These are phyloP conservation scores for Hydractinia symbiolongicarpus DNA, from an alignment of 30 jellyfish, hydroid and myxozoan species.

Conservation along the genomic window DNA sequence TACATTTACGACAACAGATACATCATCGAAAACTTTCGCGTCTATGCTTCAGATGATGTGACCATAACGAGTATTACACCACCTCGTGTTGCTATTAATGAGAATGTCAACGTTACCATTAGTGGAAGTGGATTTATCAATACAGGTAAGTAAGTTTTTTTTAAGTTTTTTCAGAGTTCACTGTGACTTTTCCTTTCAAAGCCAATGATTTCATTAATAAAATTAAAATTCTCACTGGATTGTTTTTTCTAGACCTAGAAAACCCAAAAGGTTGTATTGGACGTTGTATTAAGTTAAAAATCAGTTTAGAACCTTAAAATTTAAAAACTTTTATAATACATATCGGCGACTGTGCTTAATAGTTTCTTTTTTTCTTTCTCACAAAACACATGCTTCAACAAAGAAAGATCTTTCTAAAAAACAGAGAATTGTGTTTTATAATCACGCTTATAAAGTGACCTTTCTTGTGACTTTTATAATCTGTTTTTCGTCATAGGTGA, in stretches of 20 bases:
- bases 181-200: background rate
- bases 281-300: too few relatives aligned
- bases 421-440: too few relatives aligned
- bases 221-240: too few relatives aligned
- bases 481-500: background rate
- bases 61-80: conserved; percentile 26
- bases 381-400: too few relatives aligned
- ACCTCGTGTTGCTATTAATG: conserved; percentile 25
- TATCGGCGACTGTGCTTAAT: background rate
- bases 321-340: background rate
- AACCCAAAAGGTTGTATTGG: too few relatives aligned
- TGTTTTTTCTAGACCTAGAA: too few relatives aligned
- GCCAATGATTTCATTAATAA: background rate
- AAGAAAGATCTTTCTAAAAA: too few relatives aligned
- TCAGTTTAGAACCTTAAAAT: background rate
- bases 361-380: background rate
- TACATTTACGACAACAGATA: conserved; percentile 24
- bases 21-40: conserved; percentile 35
- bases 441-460: too few relatives aligned
- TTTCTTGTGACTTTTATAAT: too few relatives aligned
- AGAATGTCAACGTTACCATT: conserved; percentile 26
- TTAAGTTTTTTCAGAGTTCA: background rate
- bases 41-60: conserved; percentile 25
- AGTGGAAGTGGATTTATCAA: conserved; percentile 42
- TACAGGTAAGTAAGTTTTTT: conserved; percentile 40